These are phyloP conservation scores for Limnothrissa miodon DNA, from an alignment of 2,113 vertebrate genomes.

Conservation along the genomic window DNA sequence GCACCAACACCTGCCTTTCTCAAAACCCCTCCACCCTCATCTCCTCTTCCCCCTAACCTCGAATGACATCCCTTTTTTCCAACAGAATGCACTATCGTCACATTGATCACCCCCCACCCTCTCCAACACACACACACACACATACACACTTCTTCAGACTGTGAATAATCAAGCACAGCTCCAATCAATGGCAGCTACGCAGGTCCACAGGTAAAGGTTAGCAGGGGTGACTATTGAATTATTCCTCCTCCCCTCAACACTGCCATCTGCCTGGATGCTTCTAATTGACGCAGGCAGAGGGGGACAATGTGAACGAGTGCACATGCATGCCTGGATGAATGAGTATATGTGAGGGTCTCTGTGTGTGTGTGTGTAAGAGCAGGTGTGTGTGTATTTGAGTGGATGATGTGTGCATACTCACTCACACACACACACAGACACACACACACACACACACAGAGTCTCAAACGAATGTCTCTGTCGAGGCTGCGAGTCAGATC, in stretches of 20 bases:
- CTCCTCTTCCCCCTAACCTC: slow-evolving; percentile 14
- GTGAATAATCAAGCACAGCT: slow-evolving; percentile 65
- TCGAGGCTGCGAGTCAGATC: slow-evolving; percentile 49
- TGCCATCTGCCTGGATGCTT: slow-evolving; percentile 69
- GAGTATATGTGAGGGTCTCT: slow-evolving; percentile 23
- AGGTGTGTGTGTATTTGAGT: neutral
- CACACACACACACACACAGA: too few relatives aligned
- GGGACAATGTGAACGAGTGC: slow-evolving; percentile 56
- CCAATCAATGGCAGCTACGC: slow-evolving; percentile 70
- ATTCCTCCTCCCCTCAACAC: slow-evolving; percentile 71
- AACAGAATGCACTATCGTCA: slow-evolving; percentile 38
- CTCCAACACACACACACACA: slow-evolving; percentile 27
- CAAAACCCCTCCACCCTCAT: neutral
- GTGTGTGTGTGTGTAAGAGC: slow-evolving; percentile 9
- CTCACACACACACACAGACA: slow-evolving; percentile 24
- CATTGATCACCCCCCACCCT: slow-evolving; percentile 45
- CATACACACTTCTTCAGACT: slow-evolving; percentile 58
- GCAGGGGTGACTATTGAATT: slow-evolving; percentile 74
- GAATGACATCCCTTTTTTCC: slow-evolving; percentile 1
- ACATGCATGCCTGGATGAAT: neutral
- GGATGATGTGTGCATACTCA: slow-evolving; percentile 13
- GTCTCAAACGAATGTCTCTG: slow-evolving; percentile 26
- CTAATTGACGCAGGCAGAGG: slow-evolving; percentile 65
- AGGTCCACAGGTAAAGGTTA: slow-evolving; percentile 76
- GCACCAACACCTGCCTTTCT: slow-evolving; percentile 34